Evolutionary conservation across 2,797 vertebrate species (phyloP), one percentile per base, ranked within the genome.

Genomic region (Enteromius fasciolatus): DNA sequence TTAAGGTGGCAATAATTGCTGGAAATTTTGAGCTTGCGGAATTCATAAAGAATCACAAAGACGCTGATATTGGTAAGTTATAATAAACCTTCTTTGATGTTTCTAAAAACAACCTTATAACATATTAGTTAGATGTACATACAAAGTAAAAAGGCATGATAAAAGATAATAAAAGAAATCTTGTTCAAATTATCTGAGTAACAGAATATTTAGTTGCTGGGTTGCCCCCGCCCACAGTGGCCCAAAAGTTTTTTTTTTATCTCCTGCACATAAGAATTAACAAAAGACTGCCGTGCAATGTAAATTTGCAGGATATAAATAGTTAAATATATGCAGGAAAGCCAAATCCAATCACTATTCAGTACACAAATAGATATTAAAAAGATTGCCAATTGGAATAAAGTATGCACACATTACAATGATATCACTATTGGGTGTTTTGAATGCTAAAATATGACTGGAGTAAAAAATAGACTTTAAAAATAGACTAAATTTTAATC

Each of bases 11-110:
- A 52, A 96, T 97, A 84, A 96, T 96, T 69, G 95, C 96, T 0
- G 96, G 96, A 39, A 97, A 97, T 89, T 97, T 97, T 85, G 95
- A 97, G 80, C 94, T 97, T 66, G 96, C 95, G 1, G 96, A 97
- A 77, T 95, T 95, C 86, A 96, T 97, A 92, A 96, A 95, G 92
- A 96, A 94, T 87, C 95, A 96, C 92, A 95, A 93, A 87, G 95
- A 96, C 84, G 90, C 93, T 3, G 95, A 96, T 86, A 89, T 94
- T 3, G 95, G 96, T 97, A 91, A 94, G 96, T 92, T 48, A 11
- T 4, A 0, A 54, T 59, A 36, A 39, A n/a, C 1, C 15, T 28
- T 63, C 28, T 3, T 61, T 57, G 44, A 31, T 52, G 14, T 66
- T 80, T 59, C 36, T 79, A 18, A 69, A 69, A 73, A 82, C 36